Evolutionary conservation across 2,113 vertebrate species (phyloP), one percentile per base, ranked within the genome.

Genomic region (Toxostoma redivivum): DNA sequence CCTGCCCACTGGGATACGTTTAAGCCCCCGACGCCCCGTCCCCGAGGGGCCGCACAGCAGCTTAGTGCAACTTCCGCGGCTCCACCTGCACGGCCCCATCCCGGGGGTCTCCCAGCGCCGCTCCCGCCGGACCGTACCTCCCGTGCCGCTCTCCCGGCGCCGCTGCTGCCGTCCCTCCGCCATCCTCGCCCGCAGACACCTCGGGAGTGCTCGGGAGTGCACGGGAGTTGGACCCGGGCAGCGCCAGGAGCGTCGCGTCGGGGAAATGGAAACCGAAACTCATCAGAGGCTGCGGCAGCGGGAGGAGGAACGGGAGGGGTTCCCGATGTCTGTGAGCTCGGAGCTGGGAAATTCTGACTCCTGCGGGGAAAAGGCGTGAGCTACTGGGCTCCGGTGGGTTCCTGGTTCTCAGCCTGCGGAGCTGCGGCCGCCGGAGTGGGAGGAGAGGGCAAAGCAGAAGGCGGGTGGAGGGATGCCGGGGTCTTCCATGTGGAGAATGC

Each of bases 191-290:
- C 8, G 76, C 40, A 12, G 84, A 11, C 64, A 53, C 48, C 64
- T 60, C 64, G 45, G 64, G 38, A 86, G 54, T 19, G 72, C 62
- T 60, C 62, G 45, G 62, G 38, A 86, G 54, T 20, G 72, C n/a
- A n/a, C n/a, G n/a, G n/a, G n/a, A n/a, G n/a, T n/a, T n/a, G n/a
- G n/a, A n/a, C 15, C 64, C 28, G 19, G 37, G 12, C 60, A 12
- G 79, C 17, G 4, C 47, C 33, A 6, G 47, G 12, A 73, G 16
- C 9, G 37, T 18, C 21, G 47, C 62, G 28, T 8, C 81, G 48
- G 72, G 58, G 91, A 95, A 96, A 64, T 33, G 62, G 45, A 15
- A 96, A 80, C 85, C 88, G 95, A 96, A 94, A 91, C 56, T 66
- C 7, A 20, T 4, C 30, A 4, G 27, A 1, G 8, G 38, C 72